Evolutionary conservation across 1,140 invertebrate species (phyloP).

Genomic region (Diabrotica undecimpunctata): DNA sequence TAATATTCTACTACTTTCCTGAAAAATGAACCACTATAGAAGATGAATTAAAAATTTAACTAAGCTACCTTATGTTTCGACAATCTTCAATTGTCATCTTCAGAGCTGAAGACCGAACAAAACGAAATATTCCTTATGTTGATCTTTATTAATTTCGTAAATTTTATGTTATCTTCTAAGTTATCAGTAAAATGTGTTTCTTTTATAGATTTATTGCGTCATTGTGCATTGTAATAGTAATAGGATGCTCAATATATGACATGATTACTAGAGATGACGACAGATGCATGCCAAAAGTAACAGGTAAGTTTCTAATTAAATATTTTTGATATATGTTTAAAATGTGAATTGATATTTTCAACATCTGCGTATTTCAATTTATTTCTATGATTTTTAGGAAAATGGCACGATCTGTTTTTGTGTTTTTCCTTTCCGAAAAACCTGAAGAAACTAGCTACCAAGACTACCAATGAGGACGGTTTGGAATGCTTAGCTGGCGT

Average conservation of each 20-base stretch:
- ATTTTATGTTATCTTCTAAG: no score
- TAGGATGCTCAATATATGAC: neutral
- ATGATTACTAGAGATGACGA: neutral
- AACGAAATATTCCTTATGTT: no score
- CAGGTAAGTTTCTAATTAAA: neutral
- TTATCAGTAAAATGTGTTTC: no score
- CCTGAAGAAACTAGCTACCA: slow-evolving; percentile 25
- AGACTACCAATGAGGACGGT: slow-evolving; percentile 55
- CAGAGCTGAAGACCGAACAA: no score
- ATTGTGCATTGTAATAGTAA: neutral
- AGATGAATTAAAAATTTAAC: no score
- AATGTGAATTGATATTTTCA: no score
- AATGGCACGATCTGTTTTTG: slow-evolving; percentile 10
- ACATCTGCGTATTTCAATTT: neutral
- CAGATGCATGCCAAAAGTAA: neutral
- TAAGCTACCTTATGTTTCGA: no score
- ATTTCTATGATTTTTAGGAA: neutral
- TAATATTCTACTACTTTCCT: no score
- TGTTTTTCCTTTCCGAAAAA: slow-evolving; percentile 29
- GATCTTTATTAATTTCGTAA: no score
- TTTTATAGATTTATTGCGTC: neutral
- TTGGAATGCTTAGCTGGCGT: slow-evolving; percentile 63
- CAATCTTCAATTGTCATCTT: no score
- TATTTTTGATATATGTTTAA: no score
- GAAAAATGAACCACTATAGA: no score